phyloP scores from a whole-genome alignment of 2,797 vertebrate species.

The Bovichtus variegatus region DNA sequence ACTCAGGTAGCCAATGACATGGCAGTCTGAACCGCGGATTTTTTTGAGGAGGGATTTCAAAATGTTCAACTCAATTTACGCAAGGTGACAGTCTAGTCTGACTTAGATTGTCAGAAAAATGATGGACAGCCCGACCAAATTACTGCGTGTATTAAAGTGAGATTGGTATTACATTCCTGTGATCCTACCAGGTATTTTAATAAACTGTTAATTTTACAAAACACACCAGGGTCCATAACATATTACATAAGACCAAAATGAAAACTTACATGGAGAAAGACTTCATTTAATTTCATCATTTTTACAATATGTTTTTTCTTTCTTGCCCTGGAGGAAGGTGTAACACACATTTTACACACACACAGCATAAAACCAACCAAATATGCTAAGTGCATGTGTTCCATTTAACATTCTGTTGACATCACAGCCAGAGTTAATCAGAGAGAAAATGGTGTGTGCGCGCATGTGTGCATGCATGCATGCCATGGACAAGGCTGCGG shows the following conservation, averaged over 20 bases:
- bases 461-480: constrained; percentile 5
- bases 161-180: constrained; percentile 7
- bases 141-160: constrained; percentile 10
- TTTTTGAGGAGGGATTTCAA: constrained; percentile 31
- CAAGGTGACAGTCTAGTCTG: neutral
- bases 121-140: constrained; percentile 32
- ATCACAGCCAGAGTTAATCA: constrained; percentile 50
- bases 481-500: constrained; percentile 28
- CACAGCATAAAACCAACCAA: neutral
- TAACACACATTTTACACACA: neutral
- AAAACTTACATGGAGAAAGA: constrained; percentile 7
- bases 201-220: constrained; percentile 23
- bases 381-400: constrained; percentile 5
- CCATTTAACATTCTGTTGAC: constrained; percentile 53
- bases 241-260: constrained; percentile 25
- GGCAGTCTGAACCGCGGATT: constrained; percentile 18
- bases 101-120: constrained; percentile 28
- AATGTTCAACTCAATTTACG: constrained; percentile 37
- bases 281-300: constrained; percentile 30
- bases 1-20: constrained; percentile 19
- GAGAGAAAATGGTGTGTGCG: constrained; percentile 22
- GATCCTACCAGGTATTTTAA: constrained; percentile 31
- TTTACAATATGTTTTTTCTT: constrained; percentile 3
- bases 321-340: neutral
- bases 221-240: neutral